A percentile compares a stretch with the other conserved stretches of the same genome.
These are phyloP conservation scores for Enteromius fasciolatus DNA, from an alignment of 2,797 vertebrate species.

Conservation along the genomic window DNA sequence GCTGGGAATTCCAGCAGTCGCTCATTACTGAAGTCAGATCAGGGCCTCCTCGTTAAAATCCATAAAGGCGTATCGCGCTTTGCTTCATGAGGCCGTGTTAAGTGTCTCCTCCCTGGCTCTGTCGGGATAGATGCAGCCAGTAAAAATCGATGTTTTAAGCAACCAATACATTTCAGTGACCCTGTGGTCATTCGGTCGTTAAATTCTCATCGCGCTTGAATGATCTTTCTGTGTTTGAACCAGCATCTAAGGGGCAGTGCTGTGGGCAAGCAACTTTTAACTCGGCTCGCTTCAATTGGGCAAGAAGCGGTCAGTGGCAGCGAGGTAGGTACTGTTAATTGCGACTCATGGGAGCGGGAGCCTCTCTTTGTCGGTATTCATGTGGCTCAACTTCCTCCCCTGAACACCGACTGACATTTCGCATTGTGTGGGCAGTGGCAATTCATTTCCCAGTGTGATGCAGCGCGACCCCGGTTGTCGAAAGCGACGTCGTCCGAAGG, in stretches of 20 bases:
- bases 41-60: constrained; percentile 60
- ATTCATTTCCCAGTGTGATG: constrained; percentile 67
- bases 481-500: constrained; percentile 45
- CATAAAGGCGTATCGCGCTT: constrained; percentile 60
- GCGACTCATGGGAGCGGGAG: constrained; percentile 64
- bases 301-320: constrained; percentile 47
- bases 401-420: constrained; percentile 43
- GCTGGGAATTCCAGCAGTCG: constrained; percentile 51
- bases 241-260: constrained; percentile 42
- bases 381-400: not conserved
- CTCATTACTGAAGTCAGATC: constrained; percentile 58
- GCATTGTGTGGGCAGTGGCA: constrained; percentile 38
- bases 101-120: constrained; percentile 48
- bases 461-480: constrained; percentile 44
- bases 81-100: constrained; percentile 55
- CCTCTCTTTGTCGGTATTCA: constrained; percentile 55
- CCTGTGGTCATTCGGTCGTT: constrained; percentile 32
- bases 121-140: constrained; percentile 35
- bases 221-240: constrained; percentile 39
- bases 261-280: constrained; percentile 49
- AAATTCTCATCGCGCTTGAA: constrained; percentile 13
- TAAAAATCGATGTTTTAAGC: constrained; percentile 47
- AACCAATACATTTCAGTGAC: constrained; percentile 18
- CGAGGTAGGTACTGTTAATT: constrained; percentile 71
- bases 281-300: constrained; percentile 50